Base-by-base conservation (phyloP, 1,140 invertebrate genomes). In the Drusus annulatus region DNA sequence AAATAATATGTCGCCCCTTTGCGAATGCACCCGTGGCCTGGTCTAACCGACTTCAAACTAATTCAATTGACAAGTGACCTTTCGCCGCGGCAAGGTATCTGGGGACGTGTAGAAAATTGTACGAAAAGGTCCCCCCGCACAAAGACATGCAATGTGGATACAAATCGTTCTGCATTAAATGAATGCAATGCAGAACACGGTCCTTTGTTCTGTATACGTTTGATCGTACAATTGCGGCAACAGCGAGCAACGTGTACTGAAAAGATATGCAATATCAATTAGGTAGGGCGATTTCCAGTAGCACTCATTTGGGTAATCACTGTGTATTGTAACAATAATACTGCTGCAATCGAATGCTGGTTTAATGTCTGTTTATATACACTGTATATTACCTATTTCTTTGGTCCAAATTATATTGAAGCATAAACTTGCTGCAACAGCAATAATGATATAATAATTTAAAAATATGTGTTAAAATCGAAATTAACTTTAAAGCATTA, bases 51-150 rank as follows among this genome's bases (percentile, higher is more conserved):
- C 36, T 45, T 71, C 62, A 56, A 51, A 79, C 81, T 80, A 80
- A 82, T 82, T 80, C 81, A 82, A 82, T 82, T 82, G 81, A 82
- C 81, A 80, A 82, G 62, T 82, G 78, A 82, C 81, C 81, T 82
- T 82, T 82, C 31, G 54, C 65, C 68, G 21, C 17, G 25, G 54
- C 21, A 28, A 31, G 60, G 36, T 58, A 60, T 25, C 62, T 28
- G 28, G 16, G 62, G 76, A 65, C 62, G 62, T 78, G 62, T 68
- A 65, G 56, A 54, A 78, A 68, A 78, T 25, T 58, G 69, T 54
- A 75, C 36, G 52, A 78, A 78, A 78, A 78, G 76, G 76, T 78
- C 76, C 76, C 76, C 76, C 76, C 58, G 3, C 19, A 28, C 23
- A 16, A 21, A 52, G 36, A 63, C 74, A 76, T 19, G 74, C 74